Percentiles rank a stretch among this genome's conserved stretches.
phyloP scores from a whole-genome alignment of 2,113 vertebrate genomes.

The Pyrgilauda ruficollis region DNA sequence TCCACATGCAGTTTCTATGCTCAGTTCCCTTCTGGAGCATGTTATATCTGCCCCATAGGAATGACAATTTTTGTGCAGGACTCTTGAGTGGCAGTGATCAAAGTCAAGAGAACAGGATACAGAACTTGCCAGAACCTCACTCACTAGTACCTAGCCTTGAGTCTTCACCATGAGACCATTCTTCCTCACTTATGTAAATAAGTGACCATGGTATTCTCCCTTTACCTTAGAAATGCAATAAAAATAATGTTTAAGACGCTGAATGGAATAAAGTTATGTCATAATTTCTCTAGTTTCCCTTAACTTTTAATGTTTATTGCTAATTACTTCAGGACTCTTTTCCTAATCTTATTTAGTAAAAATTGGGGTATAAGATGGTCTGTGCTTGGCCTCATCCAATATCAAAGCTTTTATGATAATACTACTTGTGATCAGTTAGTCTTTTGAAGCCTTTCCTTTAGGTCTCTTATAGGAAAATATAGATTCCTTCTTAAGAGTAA shows the following conservation, averaged over 20 bases:
- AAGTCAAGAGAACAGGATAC: not conserved
- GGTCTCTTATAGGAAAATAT: not conserved
- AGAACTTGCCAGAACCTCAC: not conserved
- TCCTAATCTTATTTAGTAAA: not conserved
- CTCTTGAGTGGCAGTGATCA: not conserved
- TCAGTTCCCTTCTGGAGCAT: not conserved
- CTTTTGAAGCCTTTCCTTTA: not conserved
- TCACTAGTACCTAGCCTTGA: not conserved
- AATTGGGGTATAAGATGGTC: accelerated
- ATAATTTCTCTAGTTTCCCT: not conserved
- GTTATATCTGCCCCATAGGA: not conserved
- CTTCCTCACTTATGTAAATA: accelerated
- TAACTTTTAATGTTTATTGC: not conserved
- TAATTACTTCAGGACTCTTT: not conserved
- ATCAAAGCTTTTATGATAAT: not conserved
- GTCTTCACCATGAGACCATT: not conserved
- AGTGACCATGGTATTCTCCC: not conserved
- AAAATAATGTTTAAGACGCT: not conserved
- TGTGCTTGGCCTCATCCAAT: not conserved
- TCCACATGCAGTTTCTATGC: not conserved
- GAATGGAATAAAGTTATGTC: not conserved
- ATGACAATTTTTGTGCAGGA: not conserved
- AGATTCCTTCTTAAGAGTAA: not conserved
- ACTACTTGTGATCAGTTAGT: not conserved
- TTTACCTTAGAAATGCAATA: not conserved